These are phyloP conservation scores for Amblyteles armatorius DNA, from an alignment of 2,888 invertebrate species.

Conservation along the genomic window DNA sequence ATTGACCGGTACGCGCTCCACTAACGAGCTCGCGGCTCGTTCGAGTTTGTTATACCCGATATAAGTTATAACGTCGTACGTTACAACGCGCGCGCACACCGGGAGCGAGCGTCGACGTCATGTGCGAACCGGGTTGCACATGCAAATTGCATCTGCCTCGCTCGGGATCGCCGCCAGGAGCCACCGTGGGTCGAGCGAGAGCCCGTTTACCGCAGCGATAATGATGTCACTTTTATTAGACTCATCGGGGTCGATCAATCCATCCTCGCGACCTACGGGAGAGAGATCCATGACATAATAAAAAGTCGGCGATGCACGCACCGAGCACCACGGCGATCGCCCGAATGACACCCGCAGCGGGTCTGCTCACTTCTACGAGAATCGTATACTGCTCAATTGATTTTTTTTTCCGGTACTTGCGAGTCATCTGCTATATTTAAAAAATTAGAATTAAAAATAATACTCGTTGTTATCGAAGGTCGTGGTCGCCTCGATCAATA, in stretches of 20 bases:
- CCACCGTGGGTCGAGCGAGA: constrained; percentile 38
- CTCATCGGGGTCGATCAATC: constrained; percentile 80
- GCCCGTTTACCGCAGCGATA: constrained; percentile 73
- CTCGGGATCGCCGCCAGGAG: background rate
- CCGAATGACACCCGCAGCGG: too few relatives aligned
- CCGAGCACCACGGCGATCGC: background rate
- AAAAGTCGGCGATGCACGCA: constrained; percentile 6
- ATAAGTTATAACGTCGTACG: background rate
- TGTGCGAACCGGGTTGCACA: constrained; percentile 64
- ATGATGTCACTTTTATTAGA: constrained; percentile 82
- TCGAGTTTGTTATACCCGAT: constrained; percentile 34
- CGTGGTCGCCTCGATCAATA: background rate
- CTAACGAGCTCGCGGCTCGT: constrained; percentile 68
- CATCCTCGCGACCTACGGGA: constrained; percentile 61
- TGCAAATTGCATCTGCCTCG: constrained; percentile 57
- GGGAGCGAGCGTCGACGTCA: constrained; percentile 22
- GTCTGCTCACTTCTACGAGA: background rate
- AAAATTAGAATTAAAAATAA: too few relatives aligned
- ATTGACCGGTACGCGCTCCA: constrained; percentile 67
- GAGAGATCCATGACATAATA: constrained; percentile 45
- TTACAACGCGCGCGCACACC: background rate
- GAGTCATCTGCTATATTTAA: background rate
- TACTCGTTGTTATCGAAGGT: background rate
- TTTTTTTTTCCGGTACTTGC: background rate
- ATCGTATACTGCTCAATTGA: background rate